Base-by-base conservation (phyloP, 2,113 vertebrate species). In the Dipodomys ordii region DNA sequence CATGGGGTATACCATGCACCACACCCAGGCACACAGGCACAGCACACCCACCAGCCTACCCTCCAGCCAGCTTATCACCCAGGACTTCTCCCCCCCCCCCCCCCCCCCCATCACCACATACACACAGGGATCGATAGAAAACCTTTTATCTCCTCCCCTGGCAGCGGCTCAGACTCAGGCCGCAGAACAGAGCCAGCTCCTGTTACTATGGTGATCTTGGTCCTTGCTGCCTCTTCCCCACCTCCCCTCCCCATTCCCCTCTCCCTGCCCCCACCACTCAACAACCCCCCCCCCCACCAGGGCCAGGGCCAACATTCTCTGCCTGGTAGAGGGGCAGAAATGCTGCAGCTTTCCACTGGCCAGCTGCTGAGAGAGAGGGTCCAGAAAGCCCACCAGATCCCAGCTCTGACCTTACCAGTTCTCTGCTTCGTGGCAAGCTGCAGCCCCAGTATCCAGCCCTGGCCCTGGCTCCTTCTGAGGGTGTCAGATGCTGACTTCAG, bases 121-220 rank as follows among this genome's bases (percentile, higher is more conserved):
- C 39, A 39, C 39, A 98, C 97, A 98, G 98, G 97, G 95, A 98
- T 98, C 97, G 96, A 98, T 98, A 98, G 97, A 98, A 98, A 98
- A 98, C 97, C 95, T 98, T 98, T 98, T 98, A 98, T 98, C 98
- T 98, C 97, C 97, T 98, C 98, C 98, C 98, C 98, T 96, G 23
- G 94, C 80, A 98, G 97, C 96, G 88, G 96, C 97, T 95, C 94
- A 88, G 94, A 95, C 97, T 94, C 95, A 90, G 97, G 97, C 97
- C 97, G 97, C 96, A 96, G 98, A 98, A 96, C 97, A 96, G 96
- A 94, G 91, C 94, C 64, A 92, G 97, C 98, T 98, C 96, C 97
- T 82, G 98, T 98, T 98, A 97, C 98, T 98, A 98, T 98, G 98
- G 97, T 92, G 97, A 98, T 97, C 97, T 96, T 86, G 96, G 97